Evolutionary conservation across 2,797 vertebrate species (phyloP).

Genomic region (Chelon labrosus): DNA sequence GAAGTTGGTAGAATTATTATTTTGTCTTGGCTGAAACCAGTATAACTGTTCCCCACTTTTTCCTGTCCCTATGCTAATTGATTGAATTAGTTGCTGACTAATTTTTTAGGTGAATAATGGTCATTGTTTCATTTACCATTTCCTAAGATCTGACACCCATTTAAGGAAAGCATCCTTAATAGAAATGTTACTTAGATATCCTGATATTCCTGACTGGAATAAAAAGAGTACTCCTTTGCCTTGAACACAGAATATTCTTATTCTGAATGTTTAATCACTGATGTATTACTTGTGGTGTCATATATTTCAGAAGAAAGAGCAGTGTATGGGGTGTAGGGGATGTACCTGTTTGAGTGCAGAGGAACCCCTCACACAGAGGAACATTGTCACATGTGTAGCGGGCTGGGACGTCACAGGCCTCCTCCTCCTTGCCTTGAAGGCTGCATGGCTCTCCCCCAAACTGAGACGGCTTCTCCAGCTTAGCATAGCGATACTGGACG

Average conservation of each 20-base stretch:
- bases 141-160: not conserved
- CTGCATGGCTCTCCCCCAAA: conserved; percentile 89
- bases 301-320: not conserved
- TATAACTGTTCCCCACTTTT: not conserved
- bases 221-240: not conserved
- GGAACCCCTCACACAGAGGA: conserved; percentile 90
- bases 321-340: not conserved
- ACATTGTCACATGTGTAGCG: conserved; percentile 83
- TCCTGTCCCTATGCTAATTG: not conserved
- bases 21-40: too few relatives aligned
- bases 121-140: not conserved
- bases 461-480: conserved; percentile 87
- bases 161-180: not conserved
- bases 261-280: too few relatives aligned
- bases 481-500: conserved; percentile 88
- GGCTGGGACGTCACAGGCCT: conserved; percentile 83
- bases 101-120: not conserved
- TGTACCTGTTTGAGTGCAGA: conserved; percentile 90
- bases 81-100: not conserved
- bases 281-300: not conserved
- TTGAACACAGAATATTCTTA: not conserved
- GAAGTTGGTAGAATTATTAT: too few relatives aligned
- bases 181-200: conserved; percentile 17
- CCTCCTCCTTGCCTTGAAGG: conserved; percentile 83
- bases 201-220: not conserved